A percentile compares a stretch with the other conserved stretches of the same genome.
phyloP scores from a whole-genome alignment of 2,888 invertebrate genomes.

The Gisinianus flammeolus region DNA sequence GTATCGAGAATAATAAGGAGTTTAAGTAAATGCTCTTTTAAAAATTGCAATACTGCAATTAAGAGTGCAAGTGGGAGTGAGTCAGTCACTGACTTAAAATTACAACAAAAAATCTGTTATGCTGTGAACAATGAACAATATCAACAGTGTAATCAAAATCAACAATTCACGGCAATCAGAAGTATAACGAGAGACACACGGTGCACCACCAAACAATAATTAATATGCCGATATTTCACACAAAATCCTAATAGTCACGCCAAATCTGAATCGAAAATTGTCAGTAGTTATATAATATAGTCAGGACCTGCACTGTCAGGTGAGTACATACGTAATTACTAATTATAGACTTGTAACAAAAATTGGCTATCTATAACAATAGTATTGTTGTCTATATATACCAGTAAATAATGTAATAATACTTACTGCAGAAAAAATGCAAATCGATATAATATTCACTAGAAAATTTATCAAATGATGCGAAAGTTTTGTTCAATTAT shows the following conservation, averaged over 20 bases:
- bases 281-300: not conserved
- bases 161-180: too few relatives aligned
- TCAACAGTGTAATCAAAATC: too few relatives aligned
- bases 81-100: too few relatives aligned
- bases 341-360: too few relatives aligned
- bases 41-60: too few relatives aligned
- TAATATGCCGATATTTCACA: not conserved
- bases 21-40: too few relatives aligned
- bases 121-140: too few relatives aligned
- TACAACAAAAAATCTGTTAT: too few relatives aligned
- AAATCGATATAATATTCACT: not conserved
- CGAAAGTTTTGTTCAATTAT: too few relatives aligned
- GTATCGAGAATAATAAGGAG: too few relatives aligned
- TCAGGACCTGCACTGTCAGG: not conserved
- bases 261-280: not conserved
- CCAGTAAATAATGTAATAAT: not conserved
- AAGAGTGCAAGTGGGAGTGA: too few relatives aligned
- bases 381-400: not conserved
- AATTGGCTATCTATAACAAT: not conserved
- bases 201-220: not conserved
- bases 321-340: not conserved
- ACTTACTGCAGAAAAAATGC: not conserved
- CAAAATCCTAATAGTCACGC: not conserved
- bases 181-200: too few relatives aligned
- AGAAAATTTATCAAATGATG: not conserved